phyloP scores from a whole-genome alignment of 2,888 invertebrate genomes.

The Slavum lentiscoides region DNA sequence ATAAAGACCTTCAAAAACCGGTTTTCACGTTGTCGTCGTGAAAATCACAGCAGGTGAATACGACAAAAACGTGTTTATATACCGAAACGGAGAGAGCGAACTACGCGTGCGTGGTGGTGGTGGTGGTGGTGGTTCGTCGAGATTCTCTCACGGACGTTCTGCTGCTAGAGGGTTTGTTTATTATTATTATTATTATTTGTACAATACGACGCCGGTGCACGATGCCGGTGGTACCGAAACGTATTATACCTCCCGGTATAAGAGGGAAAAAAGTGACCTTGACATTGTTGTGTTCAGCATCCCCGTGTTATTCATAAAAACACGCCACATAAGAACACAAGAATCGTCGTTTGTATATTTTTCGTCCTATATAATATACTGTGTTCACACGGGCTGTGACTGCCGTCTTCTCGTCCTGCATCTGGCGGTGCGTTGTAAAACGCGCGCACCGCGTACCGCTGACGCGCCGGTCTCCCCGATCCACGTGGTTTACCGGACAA shows the following conservation, averaged over 20 bases:
- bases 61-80: background rate
- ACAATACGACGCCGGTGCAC: no score
- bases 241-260: background rate
- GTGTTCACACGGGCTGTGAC: slow-evolving; percentile 10
- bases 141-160: slow-evolving; percentile 37
- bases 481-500: no score
- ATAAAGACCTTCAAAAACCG: slow-evolving; percentile 15
- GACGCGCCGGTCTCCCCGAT: no score
- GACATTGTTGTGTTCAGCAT: slow-evolving; percentile 51
- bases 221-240: no score
- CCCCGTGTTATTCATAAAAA: slow-evolving; percentile 48
- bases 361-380: background rate
- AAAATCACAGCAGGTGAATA: slow-evolving; percentile 43
- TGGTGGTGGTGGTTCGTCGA: no score
- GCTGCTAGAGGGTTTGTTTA: slow-evolving; percentile 40
- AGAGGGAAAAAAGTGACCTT: slow-evolving; percentile 44
- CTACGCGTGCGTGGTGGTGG: background rate
- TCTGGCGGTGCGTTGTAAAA: no score
- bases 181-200: slow-evolving; percentile 3
- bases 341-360: slow-evolving; percentile 11
- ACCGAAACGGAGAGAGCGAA: background rate
- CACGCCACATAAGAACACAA: slow-evolving; percentile 1
- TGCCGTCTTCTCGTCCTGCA: slow-evolving; percentile 25
- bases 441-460: no score
- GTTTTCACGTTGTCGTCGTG: slow-evolving; percentile 15